Conservation (phyloP, 2,888 invertebrate genomes). For the Lampropteryx suffumata region DNA sequence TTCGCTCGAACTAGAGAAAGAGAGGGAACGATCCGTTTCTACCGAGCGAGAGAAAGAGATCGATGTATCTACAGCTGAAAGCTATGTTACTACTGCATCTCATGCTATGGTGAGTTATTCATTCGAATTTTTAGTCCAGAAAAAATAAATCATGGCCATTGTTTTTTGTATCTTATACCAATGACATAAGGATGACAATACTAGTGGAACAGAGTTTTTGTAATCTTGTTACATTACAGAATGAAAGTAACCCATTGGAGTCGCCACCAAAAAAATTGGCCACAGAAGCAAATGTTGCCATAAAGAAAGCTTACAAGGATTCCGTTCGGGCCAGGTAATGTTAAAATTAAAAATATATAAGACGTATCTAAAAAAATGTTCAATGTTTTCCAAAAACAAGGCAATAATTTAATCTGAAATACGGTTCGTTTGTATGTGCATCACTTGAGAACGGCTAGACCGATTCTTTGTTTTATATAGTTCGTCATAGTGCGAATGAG, state of each 20-base stretch:
- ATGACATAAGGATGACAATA: too few relatives aligned
- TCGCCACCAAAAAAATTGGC: conserved; percentile 68
- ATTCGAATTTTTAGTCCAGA: too few relatives aligned
- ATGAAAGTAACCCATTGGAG: conserved; percentile 53
- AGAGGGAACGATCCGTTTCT: conserved; percentile 38
- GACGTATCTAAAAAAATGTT: too few relatives aligned
- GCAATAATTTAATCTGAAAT: too few relatives aligned
- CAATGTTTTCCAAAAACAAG: too few relatives aligned
- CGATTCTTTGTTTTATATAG: too few relatives aligned
- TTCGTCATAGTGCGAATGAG: too few relatives aligned
- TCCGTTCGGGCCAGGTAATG: conserved; percentile 66
- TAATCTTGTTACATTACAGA: conserved; percentile 34
- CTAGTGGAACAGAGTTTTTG: background rate
- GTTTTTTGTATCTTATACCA: too few relatives aligned
- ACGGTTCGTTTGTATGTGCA: too few relatives aligned
- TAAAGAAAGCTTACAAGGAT: conserved; percentile 62
- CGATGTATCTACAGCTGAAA: conserved; percentile 42
- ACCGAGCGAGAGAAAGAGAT: conserved; percentile 39
- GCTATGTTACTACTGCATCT: conserved; percentile 49
- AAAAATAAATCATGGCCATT: too few relatives aligned
- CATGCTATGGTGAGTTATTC: conserved; percentile 46
- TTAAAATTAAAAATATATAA: too few relatives aligned
- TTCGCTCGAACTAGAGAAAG: conserved; percentile 20
- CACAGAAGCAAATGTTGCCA: conserved; percentile 47
- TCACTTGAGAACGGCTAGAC: too few relatives aligned